phyloP scores from a whole-genome alignment of 2,888 invertebrate genomes.

The Drosophila melanosoma region DNA sequence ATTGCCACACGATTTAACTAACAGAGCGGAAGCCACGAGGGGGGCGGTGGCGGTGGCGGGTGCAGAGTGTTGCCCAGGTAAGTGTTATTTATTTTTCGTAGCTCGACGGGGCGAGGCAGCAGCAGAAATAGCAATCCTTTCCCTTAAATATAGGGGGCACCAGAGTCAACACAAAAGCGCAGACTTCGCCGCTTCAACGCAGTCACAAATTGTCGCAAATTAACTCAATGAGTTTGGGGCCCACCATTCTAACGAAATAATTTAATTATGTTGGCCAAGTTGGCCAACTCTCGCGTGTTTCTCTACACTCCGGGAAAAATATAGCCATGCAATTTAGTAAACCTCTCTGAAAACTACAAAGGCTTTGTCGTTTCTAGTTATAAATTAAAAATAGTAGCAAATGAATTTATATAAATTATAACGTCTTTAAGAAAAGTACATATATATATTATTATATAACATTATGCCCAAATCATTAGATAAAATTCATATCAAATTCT shows the following conservation, averaged over 20 bases:
- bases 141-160: constrained; percentile 4
- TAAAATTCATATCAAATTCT: too few species aligned
- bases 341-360: neutral
- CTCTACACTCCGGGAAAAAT: neutral
- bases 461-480: neutral
- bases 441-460: neutral
- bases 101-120: neutral
- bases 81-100: constrained; percentile 44
- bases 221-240: constrained; percentile 67
- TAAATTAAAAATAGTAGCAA: neutral
- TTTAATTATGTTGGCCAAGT: constrained; percentile 64
- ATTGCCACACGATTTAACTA: constrained; percentile 69
- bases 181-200: constrained; percentile 51
- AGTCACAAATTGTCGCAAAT: constrained; percentile 69
- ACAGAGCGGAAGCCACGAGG: constrained; percentile 4
- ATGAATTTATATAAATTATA: neutral
- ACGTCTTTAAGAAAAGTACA: neutral
- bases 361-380: neutral
- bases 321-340: neutral
- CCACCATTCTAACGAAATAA: constrained; percentile 63
- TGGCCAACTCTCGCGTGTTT: constrained; percentile 2
- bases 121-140: constrained; percentile 33
- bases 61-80: constrained; percentile 22
- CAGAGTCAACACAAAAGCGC: constrained; percentile 45
- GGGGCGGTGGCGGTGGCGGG: neutral